Evolutionary conservation across 2,888 invertebrate genomes (phyloP).

Genomic region (Tipula confusa): DNA sequence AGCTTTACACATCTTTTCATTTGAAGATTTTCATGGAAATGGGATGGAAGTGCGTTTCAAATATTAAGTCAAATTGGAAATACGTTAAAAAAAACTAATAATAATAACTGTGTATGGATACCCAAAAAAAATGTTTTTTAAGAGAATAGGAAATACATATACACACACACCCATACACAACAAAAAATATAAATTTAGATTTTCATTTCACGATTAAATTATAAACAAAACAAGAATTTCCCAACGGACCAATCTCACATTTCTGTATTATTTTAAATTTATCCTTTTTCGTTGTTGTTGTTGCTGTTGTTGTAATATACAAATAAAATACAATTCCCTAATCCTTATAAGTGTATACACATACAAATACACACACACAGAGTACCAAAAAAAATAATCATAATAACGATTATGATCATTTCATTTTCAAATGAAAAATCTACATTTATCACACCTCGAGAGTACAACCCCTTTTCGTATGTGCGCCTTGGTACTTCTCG

Average conservation of each 20-base stretch:
- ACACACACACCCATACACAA: not conserved
- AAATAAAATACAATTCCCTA: conserved; percentile 20
- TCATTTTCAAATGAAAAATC: conserved; percentile 20
- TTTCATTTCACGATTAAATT: conserved; percentile 25
- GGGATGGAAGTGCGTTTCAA: not conserved
- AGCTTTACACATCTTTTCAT: not conserved
- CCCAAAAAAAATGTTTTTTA: not conserved
- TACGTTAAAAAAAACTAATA: not conserved
- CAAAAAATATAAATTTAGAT: not conserved
- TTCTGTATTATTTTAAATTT: conserved; percentile 25
- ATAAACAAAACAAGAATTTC: conserved; percentile 20
- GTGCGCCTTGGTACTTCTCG: not conserved
- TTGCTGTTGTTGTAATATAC: not conserved
- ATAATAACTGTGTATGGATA: not conserved
- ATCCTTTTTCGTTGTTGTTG: not conserved
- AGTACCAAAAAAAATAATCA: conserved; percentile 5
- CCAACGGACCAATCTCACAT: conserved; percentile 16
- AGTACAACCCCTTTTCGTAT: not conserved
- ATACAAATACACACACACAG: not conserved
- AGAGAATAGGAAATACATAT: not conserved
- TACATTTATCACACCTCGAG: conserved; percentile 12
- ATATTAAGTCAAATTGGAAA: not conserved
- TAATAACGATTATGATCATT: conserved; percentile 25
- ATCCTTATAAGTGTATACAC: not conserved
- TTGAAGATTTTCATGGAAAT: not conserved